Percentiles rank a stretch among this genome's conserved stretches.
Conservation (phyloP, 2,888 invertebrate genomes). For the Pelosia muscerda region DNA sequence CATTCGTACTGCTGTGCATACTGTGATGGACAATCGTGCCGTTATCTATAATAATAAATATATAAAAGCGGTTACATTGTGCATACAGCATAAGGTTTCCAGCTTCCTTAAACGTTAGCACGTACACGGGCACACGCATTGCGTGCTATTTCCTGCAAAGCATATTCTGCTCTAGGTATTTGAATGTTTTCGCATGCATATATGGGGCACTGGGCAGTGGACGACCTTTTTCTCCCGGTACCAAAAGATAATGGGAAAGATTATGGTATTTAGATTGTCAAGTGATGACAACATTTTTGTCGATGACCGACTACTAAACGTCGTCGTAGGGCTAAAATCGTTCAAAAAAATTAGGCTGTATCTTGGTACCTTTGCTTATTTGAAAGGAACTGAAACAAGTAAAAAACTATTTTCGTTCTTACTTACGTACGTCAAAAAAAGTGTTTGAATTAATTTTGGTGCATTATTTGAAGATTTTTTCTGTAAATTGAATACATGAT, state of each 20-base stretch:
- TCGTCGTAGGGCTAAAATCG: constrained; percentile 3
- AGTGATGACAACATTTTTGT: constrained; percentile 8
- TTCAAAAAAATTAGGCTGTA: constrained; percentile 31
- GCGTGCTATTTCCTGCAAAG: too few relatives aligned
- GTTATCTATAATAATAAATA: too few relatives aligned
- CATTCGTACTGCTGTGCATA: too few relatives aligned
- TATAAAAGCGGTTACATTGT: too few relatives aligned
- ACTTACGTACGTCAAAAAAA: constrained; percentile 81
- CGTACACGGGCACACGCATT: too few relatives aligned
- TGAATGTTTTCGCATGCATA: too few relatives aligned
- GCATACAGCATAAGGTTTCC: too few relatives aligned
- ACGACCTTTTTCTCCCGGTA: neutral
- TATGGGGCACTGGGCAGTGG: too few relatives aligned
- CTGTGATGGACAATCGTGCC: too few relatives aligned
- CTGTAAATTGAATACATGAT: constrained; percentile 67
- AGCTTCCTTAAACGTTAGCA: too few relatives aligned
- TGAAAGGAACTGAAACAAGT: constrained; percentile 43
- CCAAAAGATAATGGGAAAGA: neutral
- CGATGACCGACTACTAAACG: constrained; percentile 14
- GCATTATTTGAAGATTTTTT: constrained; percentile 69
- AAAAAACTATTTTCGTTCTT: constrained; percentile 68
- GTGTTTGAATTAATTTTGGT: constrained; percentile 75
- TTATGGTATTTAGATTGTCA: neutral
- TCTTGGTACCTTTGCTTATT: constrained; percentile 46
- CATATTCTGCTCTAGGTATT: too few relatives aligned